Evolutionary conservation across 2,113 vertebrate genomes (phyloP).

Genomic region (Xenus cinereus): DNA sequence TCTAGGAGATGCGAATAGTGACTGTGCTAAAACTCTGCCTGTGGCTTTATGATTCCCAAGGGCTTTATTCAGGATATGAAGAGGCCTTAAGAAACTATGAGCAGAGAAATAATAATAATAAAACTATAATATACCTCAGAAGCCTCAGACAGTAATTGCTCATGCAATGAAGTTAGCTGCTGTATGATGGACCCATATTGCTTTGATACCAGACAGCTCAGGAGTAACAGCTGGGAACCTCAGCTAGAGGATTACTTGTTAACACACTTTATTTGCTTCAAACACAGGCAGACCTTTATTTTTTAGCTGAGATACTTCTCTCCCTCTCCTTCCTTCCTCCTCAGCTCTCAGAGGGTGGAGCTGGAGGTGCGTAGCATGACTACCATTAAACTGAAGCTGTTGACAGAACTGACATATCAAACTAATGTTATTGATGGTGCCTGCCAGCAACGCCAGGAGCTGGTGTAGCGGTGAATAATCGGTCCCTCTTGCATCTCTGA

Average conservation of each 20-base stretch:
- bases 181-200: not conserved
- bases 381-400: not conserved
- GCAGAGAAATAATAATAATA: conserved; percentile 54
- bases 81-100: conserved; percentile 27
- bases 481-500: not conserved
- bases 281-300: not conserved
- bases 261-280: conserved; percentile 23
- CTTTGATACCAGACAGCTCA: conserved; percentile 40
- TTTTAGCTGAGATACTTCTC: not conserved
- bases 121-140: conserved; percentile 23
- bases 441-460: not conserved
- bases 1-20: not conserved
- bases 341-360: not conserved
- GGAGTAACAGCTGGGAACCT: conserved; percentile 50
- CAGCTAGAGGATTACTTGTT: conserved; percentile 7
- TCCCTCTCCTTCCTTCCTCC: not conserved
- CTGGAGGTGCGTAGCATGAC: not conserved
- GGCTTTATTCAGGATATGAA: conserved; percentile 25
- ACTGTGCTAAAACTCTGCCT: conserved; percentile 21
- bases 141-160: conserved; percentile 33
- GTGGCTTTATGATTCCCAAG: conserved; percentile 48
- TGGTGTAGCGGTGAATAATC: not conserved
- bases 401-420: not conserved
- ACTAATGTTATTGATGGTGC: not conserved
- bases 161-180: conserved; percentile 22